Percentiles rank a stretch among this genome's conserved stretches.
Evolutionary conservation across 2,888 invertebrate genomes (phyloP).

Genomic region (Apodemia zela): DNA sequence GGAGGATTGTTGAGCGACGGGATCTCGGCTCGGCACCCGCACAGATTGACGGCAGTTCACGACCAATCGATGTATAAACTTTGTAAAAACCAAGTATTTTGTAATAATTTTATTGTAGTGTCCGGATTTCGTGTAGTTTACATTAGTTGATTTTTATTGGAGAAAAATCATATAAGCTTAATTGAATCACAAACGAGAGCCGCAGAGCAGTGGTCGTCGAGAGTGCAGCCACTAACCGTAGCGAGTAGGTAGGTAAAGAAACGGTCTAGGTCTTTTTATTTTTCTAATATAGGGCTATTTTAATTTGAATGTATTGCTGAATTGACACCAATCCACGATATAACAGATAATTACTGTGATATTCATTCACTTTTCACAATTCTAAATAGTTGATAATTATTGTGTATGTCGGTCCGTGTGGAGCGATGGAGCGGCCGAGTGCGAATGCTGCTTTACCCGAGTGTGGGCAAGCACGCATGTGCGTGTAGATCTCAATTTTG

Average conservation of each 20-base stretch:
- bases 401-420: slow-evolving; percentile 33
- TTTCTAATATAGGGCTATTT: slow-evolving; percentile 48
- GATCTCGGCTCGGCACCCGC: not conserved
- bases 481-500: slow-evolving; percentile 7
- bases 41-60: slow-evolving; percentile 25
- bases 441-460: not conserved
- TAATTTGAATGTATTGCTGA: slow-evolving; percentile 31
- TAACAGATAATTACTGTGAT: slow-evolving; percentile 66
- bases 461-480: not conserved
- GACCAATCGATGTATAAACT: slow-evolving; percentile 55
- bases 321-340: slow-evolving; percentile 30
- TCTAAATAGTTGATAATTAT: slow-evolving; percentile 44
- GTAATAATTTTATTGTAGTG: slow-evolving; percentile 48
- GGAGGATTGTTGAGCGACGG: slow-evolving; percentile 1
- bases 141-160: slow-evolving; percentile 49
- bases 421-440: slow-evolving; percentile 21
- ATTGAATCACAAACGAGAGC: slow-evolving; percentile 20
- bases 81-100: slow-evolving; percentile 58
- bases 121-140: slow-evolving; percentile 49
- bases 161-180: slow-evolving; percentile 46
- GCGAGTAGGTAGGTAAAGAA: slow-evolving; percentile 52
- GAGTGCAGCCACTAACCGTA: slow-evolving; percentile 30
- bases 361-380: slow-evolving; percentile 60
- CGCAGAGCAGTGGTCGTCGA: slow-evolving; percentile 18
- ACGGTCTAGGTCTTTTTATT: slow-evolving; percentile 59